A percentile compares a stretch with the other conserved stretches of the same genome.
phyloP scores from a whole-genome alignment of 2,113 vertebrate genomes.

The Lepus europaeus region DNA sequence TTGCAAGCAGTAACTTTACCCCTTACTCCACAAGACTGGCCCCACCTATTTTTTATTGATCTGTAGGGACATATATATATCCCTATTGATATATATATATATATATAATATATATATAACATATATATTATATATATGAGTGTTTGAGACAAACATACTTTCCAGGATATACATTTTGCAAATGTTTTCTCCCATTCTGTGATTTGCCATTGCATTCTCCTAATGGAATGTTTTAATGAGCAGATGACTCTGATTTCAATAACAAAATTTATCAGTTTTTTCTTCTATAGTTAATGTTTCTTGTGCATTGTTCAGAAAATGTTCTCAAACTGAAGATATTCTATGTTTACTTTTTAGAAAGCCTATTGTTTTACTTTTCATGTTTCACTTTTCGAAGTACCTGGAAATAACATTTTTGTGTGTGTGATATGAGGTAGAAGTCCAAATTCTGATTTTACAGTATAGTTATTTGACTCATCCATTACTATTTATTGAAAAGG shows the following conservation, averaged over 20 bases:
- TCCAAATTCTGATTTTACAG: not conserved
- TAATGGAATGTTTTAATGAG: not conserved
- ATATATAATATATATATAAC: too few relatives aligned
- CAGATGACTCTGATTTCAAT: not conserved
- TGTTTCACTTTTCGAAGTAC: not conserved
- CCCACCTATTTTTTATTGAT: not conserved
- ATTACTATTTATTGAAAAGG: not conserved
- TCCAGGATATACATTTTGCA: not conserved
- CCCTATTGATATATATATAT: too few relatives aligned
- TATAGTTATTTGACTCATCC: not conserved
- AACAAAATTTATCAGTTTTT: not conserved
- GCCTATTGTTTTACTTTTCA: not conserved
- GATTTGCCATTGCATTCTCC: not conserved
- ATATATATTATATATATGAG: too few relatives aligned
- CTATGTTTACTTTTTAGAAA: not conserved
- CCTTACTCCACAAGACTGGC: too few relatives aligned
- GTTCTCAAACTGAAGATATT: constrained; percentile 11
- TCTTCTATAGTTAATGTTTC: not conserved
- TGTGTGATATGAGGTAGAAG: not conserved
- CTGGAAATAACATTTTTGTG: not conserved
- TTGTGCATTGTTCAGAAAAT: not conserved
- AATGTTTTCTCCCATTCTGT: not conserved
- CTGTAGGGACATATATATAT: not conserved
- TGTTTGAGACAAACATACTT: not conserved
- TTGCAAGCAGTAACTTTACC: too few relatives aligned